These are phyloP conservation scores for Leucoraja ocellata DNA, from an alignment of 2,797 vertebrate genomes.

Conservation along the genomic window DNA sequence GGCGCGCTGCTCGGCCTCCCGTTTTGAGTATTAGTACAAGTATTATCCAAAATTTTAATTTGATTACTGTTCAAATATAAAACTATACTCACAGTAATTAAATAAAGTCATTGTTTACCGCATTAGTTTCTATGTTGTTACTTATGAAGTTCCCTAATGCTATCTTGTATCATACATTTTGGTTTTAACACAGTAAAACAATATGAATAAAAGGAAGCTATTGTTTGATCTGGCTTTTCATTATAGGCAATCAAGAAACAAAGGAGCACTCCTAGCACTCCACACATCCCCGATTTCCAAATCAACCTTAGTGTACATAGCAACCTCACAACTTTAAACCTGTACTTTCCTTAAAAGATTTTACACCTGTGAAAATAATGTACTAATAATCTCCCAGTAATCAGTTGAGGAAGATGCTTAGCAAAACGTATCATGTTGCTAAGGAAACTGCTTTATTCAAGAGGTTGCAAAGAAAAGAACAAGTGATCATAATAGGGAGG, in stretches of 20 bases:
- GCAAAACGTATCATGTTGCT: not conserved
- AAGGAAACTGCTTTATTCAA: not conserved
- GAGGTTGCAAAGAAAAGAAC: not conserved
- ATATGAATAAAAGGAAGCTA: not conserved
- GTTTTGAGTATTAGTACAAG: too few species aligned
- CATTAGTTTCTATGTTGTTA: not conserved
- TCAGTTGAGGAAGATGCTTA: not conserved
- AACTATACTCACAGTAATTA: not conserved
- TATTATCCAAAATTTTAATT: slow-evolving; percentile 23
- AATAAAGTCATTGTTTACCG: not conserved
- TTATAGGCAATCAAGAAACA: not conserved
- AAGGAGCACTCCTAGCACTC: not conserved
- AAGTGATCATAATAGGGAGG: not conserved
- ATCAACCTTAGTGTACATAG: not conserved
- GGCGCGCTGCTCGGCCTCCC: too few species aligned
- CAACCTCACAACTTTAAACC: not conserved
- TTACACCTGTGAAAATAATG: not conserved
- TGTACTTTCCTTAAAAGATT: not conserved
- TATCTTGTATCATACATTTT: not conserved
- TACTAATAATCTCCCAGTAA: not conserved
- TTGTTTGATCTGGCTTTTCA: not conserved
- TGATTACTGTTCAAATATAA: slow-evolving; percentile 3
- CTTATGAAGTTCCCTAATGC: not conserved
- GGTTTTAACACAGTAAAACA: not conserved
- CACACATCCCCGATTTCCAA: not conserved